Conservation (phyloP, 2,888 invertebrate genomes). For the Harpagoxenus sublaevis region DNA sequence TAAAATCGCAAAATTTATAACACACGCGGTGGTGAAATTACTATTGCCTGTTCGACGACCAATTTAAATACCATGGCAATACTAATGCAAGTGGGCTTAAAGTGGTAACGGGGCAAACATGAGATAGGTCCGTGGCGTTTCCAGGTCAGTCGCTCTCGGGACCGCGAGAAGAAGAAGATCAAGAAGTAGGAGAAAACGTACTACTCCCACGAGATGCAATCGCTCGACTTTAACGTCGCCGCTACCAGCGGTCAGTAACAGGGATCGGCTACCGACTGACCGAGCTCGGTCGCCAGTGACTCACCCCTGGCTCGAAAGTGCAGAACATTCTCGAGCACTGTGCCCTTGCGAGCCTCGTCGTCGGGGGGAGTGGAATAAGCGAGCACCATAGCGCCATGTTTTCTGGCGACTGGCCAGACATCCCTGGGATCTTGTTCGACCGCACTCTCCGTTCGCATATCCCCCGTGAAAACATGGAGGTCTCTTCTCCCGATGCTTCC, state of each 20-base stretch:
- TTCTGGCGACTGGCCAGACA: slow-evolving; percentile 67
- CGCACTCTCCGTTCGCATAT: slow-evolving; percentile 51
- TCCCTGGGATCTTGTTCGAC: slow-evolving; percentile 66
- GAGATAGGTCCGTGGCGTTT: slow-evolving; percentile 28
- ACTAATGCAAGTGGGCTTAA: not conserved
- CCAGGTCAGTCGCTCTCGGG: slow-evolving; percentile 44
- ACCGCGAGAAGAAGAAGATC: slow-evolving; percentile 12
- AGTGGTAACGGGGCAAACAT: slow-evolving; percentile 30
- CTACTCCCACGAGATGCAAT: slow-evolving; percentile 61
- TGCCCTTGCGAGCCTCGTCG: slow-evolving; percentile 41
- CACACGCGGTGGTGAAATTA: not conserved
- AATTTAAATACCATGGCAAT: slow-evolving; percentile 26
- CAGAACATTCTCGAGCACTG: slow-evolving; percentile 58
- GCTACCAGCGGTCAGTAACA: slow-evolving; percentile 33
- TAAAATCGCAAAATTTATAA: slow-evolving; percentile 8
- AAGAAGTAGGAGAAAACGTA: slow-evolving; percentile 29
- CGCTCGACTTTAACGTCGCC: slow-evolving; percentile 53
- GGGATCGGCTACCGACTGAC: slow-evolving; percentile 50
- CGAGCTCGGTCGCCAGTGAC: slow-evolving; percentile 55
- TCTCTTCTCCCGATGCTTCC: slow-evolving; percentile 48
- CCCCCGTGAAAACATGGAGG: slow-evolving; percentile 50
- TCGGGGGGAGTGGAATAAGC: slow-evolving; percentile 63
- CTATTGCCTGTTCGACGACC: not conserved
- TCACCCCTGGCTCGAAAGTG: slow-evolving; percentile 57
- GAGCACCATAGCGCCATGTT: slow-evolving; percentile 69